A percentile compares a stretch with the other conserved stretches of the same genome.
Evolutionary conservation across 2,797 vertebrate genomes (phyloP).

Genomic region (Pangasius macronema): DNA sequence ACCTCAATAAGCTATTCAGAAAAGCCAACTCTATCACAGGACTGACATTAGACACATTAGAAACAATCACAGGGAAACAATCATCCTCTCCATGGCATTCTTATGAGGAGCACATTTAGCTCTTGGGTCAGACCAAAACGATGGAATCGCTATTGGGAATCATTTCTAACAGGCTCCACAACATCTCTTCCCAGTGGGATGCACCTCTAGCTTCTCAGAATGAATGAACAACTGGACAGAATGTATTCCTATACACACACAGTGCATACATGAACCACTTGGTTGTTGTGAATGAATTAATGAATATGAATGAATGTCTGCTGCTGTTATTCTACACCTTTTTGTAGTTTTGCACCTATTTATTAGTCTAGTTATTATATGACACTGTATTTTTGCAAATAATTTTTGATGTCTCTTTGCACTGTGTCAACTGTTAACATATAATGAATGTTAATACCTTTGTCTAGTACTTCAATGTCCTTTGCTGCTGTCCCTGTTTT

Average conservation of each 20-base stretch:
- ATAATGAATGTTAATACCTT: not conserved
- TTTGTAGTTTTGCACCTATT: no score
- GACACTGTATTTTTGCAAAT: not conserved
- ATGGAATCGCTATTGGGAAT: not conserved
- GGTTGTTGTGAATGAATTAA: no score
- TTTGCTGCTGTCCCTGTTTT: not conserved
- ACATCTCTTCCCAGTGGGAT: not conserved
- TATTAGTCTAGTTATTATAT: no score
- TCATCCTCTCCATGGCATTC: not conserved
- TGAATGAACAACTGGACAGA: not conserved
- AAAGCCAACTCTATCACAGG: not conserved
- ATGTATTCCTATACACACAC: no score
- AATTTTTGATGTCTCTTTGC: not conserved
- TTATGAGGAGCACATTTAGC: not conserved
- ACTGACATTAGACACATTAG: not conserved
- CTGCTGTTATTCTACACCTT: not conserved
- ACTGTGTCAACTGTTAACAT: not conserved
- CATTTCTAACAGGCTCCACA: not conserved
- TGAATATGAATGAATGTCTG: not conserved
- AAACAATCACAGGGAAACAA: not conserved
- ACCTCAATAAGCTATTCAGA: not conserved
- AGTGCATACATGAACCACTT: no score
- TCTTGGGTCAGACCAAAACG: no score
- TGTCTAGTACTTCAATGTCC: not conserved
- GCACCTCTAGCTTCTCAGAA: not conserved